Base-by-base conservation (phyloP, 2,888 invertebrate genomes). In the Seira ritae region DNA sequence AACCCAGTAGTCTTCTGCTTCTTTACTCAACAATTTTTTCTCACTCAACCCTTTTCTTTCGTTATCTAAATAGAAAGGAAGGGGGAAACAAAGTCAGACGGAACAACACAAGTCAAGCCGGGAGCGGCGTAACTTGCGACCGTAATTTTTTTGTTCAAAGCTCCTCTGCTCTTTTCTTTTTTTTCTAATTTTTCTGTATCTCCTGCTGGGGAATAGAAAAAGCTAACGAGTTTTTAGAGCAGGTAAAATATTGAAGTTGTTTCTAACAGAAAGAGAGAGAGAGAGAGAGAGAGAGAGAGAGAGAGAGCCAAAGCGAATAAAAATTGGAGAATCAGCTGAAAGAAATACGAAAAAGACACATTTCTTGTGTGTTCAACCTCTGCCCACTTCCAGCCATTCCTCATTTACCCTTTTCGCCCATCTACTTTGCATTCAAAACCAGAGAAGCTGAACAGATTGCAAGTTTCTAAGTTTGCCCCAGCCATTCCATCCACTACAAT, bases 151-250 rank as follows among this genome's bases (percentile, higher is more conserved):
- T 31, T 31, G 31, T 31, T 31, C 31, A 31, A 31, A 31, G 31
- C 23, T 55, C 62, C 65, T 31, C 22, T 50, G 17, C 22, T 74
- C 24, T 4, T 46, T 8, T 19, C 55, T 50, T n/a, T 22, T 22
- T 22, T 3, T 12, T 65, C 3, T 60, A n/a, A 31, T 4, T 31
- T 31, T 31, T 31, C 8, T 31, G 31, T 31, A 31, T 65, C 65
- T 78, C 31, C 78, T 65, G 37, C 69, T 46, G 76, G 69, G 60
- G 71, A 72, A 67, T 60, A 73, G 24, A 65, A 78, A 68, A 67
- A 79, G 72, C 70, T 79, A 79, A 79, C 79, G 72, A 79, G 79
- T 46, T 69, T 22, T 8, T 31, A 31, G 46, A 8, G 55, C 31
- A 72, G n/a, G 37, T 20, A 42, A 22, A 42, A 50, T 75, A 76